Conservation (phyloP, 1,140 invertebrate genomes). For the Homalodisca vitripennis region DNA sequence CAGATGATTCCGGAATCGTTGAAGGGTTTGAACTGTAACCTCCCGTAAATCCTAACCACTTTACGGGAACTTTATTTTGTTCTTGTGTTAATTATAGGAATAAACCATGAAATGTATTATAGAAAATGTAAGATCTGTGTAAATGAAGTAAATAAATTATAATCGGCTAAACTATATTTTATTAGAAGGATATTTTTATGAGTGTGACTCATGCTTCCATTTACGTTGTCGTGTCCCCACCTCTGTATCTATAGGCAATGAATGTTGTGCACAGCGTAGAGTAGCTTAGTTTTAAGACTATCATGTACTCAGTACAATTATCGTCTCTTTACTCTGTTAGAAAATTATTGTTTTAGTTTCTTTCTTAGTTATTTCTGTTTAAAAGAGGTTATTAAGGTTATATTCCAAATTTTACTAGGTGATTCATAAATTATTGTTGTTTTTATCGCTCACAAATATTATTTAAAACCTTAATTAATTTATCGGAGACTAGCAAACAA, state of each 20-base stretch:
- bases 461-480: no score
- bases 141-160: slow-evolving; percentile 15
- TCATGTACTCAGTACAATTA: not conserved
- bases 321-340: not conserved
- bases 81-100: not conserved
- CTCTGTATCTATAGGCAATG: no score
- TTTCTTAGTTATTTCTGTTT: no score
- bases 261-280: not conserved
- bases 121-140: slow-evolving; percentile 9
- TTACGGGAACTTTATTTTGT: not conserved
- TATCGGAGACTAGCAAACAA: no score
- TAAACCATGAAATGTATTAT: slow-evolving; percentile 8
- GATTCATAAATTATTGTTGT: no score
- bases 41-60: slow-evolving; percentile 1
- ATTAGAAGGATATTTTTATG: slow-evolving; percentile 18
- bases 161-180: slow-evolving; percentile 25
- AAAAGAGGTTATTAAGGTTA: no score
- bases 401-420: no score
- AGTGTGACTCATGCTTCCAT: slow-evolving; percentile 21
- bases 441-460: no score
- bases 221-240: slow-evolving; percentile 3
- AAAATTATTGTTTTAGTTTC: no score
- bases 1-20: no score
- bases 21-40: not conserved
- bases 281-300: not conserved